Base-by-base conservation (phyloP, 35 echinoderm and acorn worm species). In the Lytechinus variegatus region DNA sequence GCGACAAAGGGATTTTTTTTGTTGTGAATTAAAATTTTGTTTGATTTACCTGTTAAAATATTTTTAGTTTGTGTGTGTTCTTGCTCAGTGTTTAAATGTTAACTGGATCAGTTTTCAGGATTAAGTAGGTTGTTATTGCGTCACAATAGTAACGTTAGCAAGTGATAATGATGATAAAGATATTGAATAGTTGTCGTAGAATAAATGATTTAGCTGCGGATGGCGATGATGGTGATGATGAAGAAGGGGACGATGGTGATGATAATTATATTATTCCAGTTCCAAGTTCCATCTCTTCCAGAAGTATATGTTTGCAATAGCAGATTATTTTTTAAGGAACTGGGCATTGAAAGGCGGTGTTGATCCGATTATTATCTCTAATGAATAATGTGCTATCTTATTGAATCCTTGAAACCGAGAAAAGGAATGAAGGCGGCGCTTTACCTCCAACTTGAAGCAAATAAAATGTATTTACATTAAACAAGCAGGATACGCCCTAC, bases 21-120 rank as follows among this genome's bases (percentile, higher is more conserved):
- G 88, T 90, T 90, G 88, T 90, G 88, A 90, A 90, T 90, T 90
- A 90, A 90, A 90, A 90, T 90, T 90, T 90, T 90, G 88, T 90
- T 90, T 90, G 88, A 90, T 90, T 90, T 90, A 90, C 88, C 88
- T 90, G 88, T 90, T 90, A 90, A 79, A 79, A 79, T 4, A 79
- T n/a, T 79, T 16, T 24, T 19, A 24, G 16, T 24, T 44, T 44
- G 33, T 44, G 33, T 79, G 66, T 79, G 66, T 79, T 79, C 19
- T 19, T 79, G 7, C n/a, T n/a, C 56, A 58, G 9, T 56, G 55
- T 8, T 58, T 2, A 58, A 58, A 58, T 13, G 33, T 44, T 44
- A 44, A 44, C 33, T 44, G 33, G 33, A 44, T 44, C 33, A 44
- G 33, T 44, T 44, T 44, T 2, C 33, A 0, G 33, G 33, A 44